phyloP scores from a whole-genome alignment of 2,113 vertebrate species.

The Alligator sinensis region DNA sequence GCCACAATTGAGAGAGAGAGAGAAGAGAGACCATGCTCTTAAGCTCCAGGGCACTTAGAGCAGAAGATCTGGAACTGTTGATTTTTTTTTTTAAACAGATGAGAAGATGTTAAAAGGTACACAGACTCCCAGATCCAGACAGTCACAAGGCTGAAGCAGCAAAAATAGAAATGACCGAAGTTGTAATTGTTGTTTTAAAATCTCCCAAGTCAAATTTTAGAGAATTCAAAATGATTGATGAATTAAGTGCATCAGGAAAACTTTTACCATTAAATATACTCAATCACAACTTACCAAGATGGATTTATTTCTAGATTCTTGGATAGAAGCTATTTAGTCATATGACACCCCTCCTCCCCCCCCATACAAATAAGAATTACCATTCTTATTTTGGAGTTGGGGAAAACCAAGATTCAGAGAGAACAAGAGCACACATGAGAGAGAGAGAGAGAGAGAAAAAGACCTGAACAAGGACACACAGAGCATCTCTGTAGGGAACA shows the following conservation, averaged over 20 bases:
- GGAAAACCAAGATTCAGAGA: not conserved
- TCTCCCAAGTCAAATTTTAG: conserved; percentile 15
- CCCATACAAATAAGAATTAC: not conserved
- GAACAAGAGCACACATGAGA: not conserved
- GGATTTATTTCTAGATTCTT: not conserved
- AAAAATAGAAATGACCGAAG: not conserved
- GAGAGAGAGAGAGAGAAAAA: not conserved
- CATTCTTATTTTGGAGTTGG: not conserved
- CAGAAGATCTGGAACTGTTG: conserved; percentile 51
- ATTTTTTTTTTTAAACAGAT: conserved; percentile 35
- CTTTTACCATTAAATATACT: conserved; percentile 1
- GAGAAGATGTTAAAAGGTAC: conserved; percentile 25
- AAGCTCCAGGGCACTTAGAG: conserved; percentile 48
- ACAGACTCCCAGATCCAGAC: conserved; percentile 31
- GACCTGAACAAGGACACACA: not conserved
- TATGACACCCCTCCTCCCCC: not conserved
- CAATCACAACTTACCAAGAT: not conserved
- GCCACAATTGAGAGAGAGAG: conserved; percentile 32
- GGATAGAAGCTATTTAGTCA: not conserved
- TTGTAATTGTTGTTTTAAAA: conserved; percentile 16
- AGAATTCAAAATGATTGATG: not conserved
- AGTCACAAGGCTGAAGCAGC: no score
- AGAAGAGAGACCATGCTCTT: conserved; percentile 34
- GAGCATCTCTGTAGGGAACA: not conserved
- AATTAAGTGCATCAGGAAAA: not conserved